These are phyloP conservation scores for Laupala kohalensis DNA, from an alignment of 1,140 invertebrate species.

Conservation along the genomic window DNA sequence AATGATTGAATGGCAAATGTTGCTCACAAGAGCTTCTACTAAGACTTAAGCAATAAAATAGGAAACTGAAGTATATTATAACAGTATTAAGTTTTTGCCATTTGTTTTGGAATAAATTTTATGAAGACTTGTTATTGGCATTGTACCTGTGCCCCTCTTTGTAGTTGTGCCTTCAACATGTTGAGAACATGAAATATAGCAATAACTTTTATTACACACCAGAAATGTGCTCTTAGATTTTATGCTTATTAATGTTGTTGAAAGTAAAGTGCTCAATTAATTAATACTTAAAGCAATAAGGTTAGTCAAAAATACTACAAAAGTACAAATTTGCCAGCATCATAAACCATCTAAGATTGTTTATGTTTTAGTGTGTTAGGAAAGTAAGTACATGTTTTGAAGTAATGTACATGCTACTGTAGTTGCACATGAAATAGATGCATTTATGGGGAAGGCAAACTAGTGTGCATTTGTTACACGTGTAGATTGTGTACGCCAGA, in stretches of 20 bases:
- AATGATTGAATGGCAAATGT: too few relatives aligned
- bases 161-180: neutral
- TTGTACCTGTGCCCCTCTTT: neutral
- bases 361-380: neutral
- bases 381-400: neutral
- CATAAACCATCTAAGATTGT: neutral
- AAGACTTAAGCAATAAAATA: too few relatives aligned
- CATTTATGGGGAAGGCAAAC: neutral
- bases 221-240: neutral
- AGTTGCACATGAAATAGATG: neutral
- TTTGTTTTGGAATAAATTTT: neutral
- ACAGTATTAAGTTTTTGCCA: neutral
- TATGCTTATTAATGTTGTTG: neutral
- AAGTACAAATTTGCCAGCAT: neutral
- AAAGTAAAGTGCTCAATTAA: neutral
- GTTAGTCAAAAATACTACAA: neutral
- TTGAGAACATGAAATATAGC: neutral
- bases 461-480: neutral
- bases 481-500: neutral
- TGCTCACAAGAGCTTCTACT: too few relatives aligned
- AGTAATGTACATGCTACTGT: neutral
- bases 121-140: neutral
- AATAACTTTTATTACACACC: neutral
- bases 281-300: neutral
- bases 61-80: neutral